Conservation (phyloP, 1,140 invertebrate genomes). For the Brachionus calyciflorus region DNA sequence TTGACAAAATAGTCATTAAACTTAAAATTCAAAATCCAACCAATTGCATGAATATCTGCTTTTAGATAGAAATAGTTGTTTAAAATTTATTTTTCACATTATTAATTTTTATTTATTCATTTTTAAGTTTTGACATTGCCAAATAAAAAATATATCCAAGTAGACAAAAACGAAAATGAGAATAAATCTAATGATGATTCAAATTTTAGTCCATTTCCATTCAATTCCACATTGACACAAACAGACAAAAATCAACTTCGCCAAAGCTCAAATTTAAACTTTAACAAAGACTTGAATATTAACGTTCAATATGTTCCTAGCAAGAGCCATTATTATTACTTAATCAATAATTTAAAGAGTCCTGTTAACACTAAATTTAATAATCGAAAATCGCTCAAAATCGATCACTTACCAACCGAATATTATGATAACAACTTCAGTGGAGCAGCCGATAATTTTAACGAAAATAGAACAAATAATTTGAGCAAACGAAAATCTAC, state of each 20-base stretch:
- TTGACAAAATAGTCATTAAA: too few relatives aligned
- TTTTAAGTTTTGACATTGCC: conserved; percentile 28
- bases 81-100: neutral
- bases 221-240: neutral
- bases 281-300: conserved; percentile 33
- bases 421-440: conserved; percentile 11
- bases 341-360: conserved; percentile 32
- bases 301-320: conserved; percentile 25
- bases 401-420: neutral
- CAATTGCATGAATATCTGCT: too few relatives aligned
- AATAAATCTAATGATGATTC: neutral
- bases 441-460: neutral
- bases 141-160: conserved; percentile 28
- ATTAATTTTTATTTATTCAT: neutral
- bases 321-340: conserved; percentile 21
- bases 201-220: neutral
- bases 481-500: neutral
- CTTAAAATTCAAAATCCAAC: too few relatives aligned
- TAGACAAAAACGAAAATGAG: conserved; percentile 2
- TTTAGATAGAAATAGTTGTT: neutral
- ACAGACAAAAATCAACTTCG: neutral
- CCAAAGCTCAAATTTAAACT: neutral
- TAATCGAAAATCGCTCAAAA: conserved; percentile 8
- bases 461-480: neutral
- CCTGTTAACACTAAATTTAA: neutral